These are phyloP conservation scores for Gobio gobio DNA, from an alignment of 2,113 vertebrate genomes.

Conservation along the genomic window DNA sequence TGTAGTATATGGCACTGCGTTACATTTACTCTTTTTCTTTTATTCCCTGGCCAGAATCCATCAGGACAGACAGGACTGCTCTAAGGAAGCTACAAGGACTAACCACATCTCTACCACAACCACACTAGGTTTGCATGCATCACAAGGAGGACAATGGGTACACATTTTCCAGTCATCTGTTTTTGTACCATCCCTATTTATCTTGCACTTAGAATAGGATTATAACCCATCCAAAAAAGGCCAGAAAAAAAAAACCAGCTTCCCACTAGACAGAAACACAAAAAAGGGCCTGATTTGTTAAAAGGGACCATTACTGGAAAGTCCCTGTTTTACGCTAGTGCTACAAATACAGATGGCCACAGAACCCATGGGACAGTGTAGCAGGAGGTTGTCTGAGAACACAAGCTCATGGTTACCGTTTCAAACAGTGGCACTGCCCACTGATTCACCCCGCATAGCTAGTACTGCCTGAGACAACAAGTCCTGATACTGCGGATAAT, in stretches of 20 bases:
- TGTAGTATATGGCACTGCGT: background rate
- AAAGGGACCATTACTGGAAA: conserved; percentile 15
- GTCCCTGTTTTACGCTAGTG: background rate
- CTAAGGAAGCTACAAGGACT: background rate
- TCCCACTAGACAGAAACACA: background rate
- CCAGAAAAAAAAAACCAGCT: background rate
- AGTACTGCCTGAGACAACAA: background rate
- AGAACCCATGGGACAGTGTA: background rate
- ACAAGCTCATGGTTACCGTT: conserved; percentile 6
- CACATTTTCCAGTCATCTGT: background rate
- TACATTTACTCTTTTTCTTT: background rate
- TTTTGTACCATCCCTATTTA: background rate
- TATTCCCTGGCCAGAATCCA: background rate
- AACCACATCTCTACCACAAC: background rate
- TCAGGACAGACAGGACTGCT: background rate
- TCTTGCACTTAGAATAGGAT: background rate
- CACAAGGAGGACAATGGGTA: background rate
- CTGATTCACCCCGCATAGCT: background rate
- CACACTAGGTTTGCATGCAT: background rate
- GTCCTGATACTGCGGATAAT: background rate
- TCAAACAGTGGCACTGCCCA: conserved; percentile 8
- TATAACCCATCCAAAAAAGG: conserved; percentile 1
- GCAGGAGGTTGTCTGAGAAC: background rate
- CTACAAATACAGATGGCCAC: conserved; percentile 14
- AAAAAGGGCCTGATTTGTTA: conserved; percentile 10